Evolutionary conservation across 2,888 invertebrate species (phyloP), one percentile per base, ranked within the genome.

Genomic region (Sesia bembeciformis): DNA sequence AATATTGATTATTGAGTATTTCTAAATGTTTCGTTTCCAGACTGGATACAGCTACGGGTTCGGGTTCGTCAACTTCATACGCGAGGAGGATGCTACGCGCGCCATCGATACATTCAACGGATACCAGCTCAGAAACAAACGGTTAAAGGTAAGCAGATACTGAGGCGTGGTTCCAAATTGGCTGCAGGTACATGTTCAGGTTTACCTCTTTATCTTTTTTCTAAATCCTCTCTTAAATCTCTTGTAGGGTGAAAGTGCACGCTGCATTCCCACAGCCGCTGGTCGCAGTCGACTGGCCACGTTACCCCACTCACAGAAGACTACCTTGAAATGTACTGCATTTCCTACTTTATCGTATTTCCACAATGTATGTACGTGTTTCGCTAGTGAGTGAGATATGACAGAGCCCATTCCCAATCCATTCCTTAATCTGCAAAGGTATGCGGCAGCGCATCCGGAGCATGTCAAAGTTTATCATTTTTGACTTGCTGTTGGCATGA

Each of bases 1-100:
- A 23, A 23, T 23, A 23, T 1, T 23, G 23, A 23, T 23, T 23
- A 23, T 23, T 23, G 23, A 23, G 23, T 23, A 23, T 23, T 23
- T 23, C 1, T 23, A 23, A 23, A 23, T 23, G 23, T 23, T 23
- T 23, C 2, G 23, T 23, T 90, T 84, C 56, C 90, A 96, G 92
- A 97, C 97, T 81, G 97, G 97, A 52, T 98, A 98, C 90, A 97
- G 97, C 84, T 98, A 95, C 84, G 98, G 98, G 49, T 98, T 97
- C 84, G 98, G 97, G 49, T 98, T 98, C 85, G 97, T 98, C 51
- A 97, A 98, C 83, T 98, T 95, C 82, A 92, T 93, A 54, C 93
- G 93, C 57, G 94, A 95, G 61, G 94, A 95, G 74, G 96, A 97
- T 83, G 97, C 98, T 43, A 85, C 93, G 55, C 92, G 94, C 65